Base-by-base conservation (phyloP, 2,797 vertebrate species). In the Orientallactaga sibirica region DNA sequence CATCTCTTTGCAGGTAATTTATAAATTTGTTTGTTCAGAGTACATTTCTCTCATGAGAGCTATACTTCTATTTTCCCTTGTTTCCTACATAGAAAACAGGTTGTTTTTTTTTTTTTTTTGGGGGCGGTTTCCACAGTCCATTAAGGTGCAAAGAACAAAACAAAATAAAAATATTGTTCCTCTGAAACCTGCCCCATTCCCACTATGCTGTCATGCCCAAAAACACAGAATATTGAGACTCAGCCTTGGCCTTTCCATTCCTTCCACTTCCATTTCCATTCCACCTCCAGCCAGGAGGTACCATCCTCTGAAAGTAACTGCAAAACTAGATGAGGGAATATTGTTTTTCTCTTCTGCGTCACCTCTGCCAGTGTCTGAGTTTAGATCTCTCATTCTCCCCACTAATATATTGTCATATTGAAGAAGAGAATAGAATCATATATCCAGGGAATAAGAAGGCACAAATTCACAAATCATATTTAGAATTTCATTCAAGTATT, bases 401-500 rank as follows among this genome's bases (percentile, higher is more conserved):
- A 22, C 64, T 86, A 76, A 86, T 22, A 43, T 77, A 61, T 24
- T 82, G 2, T 62, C 58, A 41, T 20, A 62, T 37, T 37, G 61
- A 7, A 81, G n/a, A 84, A 74, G 43, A 84, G 24, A 71, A 4
- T 37, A n/a, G 73, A 95, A 71, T 24, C 8, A 29, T 29, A 78
- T 33, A 78, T 86, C 62, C 29, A 58, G 73, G 64, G 15, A 87
- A 62, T 86, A 74, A 9, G 20, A 16, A 55, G 41, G 48, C n/a
- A 52, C 12, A 75, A 7, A 77, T 84, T 83, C 41, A 76, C 76
- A 43, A 62, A 33, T 29, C 29, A n/a, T 20, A 37, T 43, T 7
- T 33, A 93, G 33, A 85, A 33, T 88, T 55, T 78, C 37, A 91
- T 67, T 92, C 73, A 71, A 91, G 70, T 86, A 86, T 52, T 88